Percentiles rank a stretch among this genome's conserved stretches.
Conservation (phyloP, 2,113 vertebrate genomes). For the Chaenocephalus aceratus region DNA sequence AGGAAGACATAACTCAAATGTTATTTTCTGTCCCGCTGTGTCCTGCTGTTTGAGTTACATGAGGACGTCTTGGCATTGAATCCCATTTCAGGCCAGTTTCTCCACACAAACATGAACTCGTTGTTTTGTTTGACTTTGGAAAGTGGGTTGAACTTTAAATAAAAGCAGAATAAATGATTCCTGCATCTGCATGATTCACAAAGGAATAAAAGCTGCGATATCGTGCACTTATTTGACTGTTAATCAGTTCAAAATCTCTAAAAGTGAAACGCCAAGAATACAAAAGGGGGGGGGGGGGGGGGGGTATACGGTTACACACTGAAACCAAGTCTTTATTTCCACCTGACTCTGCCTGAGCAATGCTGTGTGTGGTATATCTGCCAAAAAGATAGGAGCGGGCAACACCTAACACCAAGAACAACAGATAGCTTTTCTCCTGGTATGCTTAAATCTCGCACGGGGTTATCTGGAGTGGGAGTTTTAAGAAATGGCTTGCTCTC, state of each 20-base stretch:
- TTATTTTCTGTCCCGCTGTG: constrained; percentile 43
- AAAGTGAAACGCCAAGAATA: background rate
- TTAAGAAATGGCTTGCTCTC: background rate
- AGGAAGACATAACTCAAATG: background rate
- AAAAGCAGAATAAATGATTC: background rate
- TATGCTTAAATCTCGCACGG: background rate
- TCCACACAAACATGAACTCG: constrained; percentile 18
- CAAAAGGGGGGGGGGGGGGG: background rate
- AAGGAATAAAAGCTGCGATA: background rate
- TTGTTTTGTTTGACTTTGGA: background rate
- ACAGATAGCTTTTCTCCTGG: background rate
- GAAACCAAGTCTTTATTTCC: background rate
- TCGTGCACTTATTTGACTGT: background rate
- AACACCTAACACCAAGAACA: background rate
- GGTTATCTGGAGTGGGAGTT: background rate
- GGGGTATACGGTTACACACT: background rate
- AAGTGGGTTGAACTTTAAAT: background rate
- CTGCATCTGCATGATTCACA: background rate
- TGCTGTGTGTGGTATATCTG: background rate
- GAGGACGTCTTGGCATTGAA: constrained; percentile 48
- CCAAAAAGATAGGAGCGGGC: background rate
- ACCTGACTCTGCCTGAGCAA: background rate
- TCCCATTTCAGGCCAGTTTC: constrained; percentile 32
- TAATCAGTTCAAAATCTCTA: background rate
- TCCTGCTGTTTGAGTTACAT: constrained; percentile 26